Conservation (phyloP, 2,113 vertebrate genomes). For the Halcyon senegalensis region DNA sequence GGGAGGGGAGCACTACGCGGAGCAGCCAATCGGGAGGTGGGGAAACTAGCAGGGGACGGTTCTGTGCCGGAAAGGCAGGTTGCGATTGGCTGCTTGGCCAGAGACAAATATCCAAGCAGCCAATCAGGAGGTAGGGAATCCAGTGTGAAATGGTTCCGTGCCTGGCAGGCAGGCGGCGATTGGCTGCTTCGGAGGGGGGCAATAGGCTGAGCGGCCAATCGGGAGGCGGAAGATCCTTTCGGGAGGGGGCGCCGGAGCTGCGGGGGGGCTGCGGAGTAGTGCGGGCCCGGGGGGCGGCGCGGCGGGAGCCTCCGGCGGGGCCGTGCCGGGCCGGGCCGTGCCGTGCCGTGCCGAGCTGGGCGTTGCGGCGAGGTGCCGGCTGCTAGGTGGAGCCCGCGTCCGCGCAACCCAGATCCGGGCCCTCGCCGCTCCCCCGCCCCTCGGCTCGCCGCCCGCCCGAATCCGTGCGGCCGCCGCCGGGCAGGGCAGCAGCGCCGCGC, state of each 20-base stretch:
- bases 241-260: neutral
- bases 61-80: neutral
- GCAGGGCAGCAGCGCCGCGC: too few relatives aligned
- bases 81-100: neutral
- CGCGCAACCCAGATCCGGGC: too few relatives aligned
- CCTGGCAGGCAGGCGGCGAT: neutral
- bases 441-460: too few relatives aligned
- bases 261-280: neutral
- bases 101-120: neutral
- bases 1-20: neutral
- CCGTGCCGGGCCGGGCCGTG: neutral
- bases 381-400: too few relatives aligned
- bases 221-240: neutral
- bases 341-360: too few relatives aligned
- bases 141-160: neutral
- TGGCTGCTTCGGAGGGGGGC: neutral
- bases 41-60: neutral
- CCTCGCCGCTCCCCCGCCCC: too few relatives aligned
- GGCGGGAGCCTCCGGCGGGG: neutral
- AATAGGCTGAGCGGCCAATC: neutral
- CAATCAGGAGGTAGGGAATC: neutral
- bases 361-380: neutral
- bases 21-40: fast-evolving
- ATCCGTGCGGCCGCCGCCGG: too few relatives aligned
- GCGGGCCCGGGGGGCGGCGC: neutral